phyloP scores from a whole-genome alignment of 2,113 vertebrate genomes.

The Lophotis ruficrista region DNA sequence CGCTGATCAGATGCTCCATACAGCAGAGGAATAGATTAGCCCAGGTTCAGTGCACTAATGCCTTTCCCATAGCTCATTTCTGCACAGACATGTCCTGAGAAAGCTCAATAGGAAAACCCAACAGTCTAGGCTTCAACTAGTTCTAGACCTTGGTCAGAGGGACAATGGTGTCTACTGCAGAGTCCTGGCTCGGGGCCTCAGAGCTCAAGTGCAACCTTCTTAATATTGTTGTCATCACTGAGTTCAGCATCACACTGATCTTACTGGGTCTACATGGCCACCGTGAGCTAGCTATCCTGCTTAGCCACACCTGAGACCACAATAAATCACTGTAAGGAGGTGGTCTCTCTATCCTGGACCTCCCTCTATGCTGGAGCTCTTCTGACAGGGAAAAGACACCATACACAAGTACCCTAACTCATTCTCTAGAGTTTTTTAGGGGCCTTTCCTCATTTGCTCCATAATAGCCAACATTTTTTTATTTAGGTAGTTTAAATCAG shows the following conservation, averaged over 20 bases:
- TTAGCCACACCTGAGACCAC: background rate
- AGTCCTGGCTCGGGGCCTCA: background rate
- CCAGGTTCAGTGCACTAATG: background rate
- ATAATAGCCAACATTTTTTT: background rate
- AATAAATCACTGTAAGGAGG: background rate
- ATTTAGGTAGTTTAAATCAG: background rate
- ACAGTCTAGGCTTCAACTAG: background rate
- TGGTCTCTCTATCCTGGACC: background rate
- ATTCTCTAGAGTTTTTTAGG: background rate
- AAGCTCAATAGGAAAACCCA: background rate
- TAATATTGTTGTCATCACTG: background rate
- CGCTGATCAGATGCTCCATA: background rate
- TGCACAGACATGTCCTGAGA: background rate
- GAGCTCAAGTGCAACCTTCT: background rate
- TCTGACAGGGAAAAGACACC: background rate
- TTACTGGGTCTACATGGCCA: background rate
- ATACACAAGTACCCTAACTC: background rate
- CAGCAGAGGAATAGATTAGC: background rate
- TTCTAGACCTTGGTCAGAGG: background rate
- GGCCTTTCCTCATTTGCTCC: background rate
- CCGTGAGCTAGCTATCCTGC: background rate
- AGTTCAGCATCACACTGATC: background rate
- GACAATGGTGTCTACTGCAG: background rate
- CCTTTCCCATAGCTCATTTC: background rate
- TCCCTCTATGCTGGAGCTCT: background rate